Conservation (phyloP, 2,797 vertebrate species). For the Hoplostethus mediterraneus region DNA sequence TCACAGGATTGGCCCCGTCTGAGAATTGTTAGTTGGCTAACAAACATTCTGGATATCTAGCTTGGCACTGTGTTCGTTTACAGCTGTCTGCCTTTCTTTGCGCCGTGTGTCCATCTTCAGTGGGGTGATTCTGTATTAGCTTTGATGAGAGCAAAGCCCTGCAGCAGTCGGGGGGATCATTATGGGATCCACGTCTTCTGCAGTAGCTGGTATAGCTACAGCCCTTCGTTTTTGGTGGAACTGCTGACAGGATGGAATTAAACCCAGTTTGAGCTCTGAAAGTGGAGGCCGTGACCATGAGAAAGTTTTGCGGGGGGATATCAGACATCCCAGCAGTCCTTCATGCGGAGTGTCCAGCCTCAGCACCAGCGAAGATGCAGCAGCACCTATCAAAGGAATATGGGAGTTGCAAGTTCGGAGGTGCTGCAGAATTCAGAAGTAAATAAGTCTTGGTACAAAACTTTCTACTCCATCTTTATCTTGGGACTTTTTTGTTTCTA, state of each 20-base stretch:
- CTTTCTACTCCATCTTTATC: too few species aligned
- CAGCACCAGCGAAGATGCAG: slow-evolving; percentile 29
- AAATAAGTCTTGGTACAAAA: too few species aligned
- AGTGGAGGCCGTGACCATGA: slow-evolving; percentile 58
- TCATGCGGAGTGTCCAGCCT: slow-evolving; percentile 24
- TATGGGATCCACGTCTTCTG: slow-evolving; percentile 59
- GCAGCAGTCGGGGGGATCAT: slow-evolving; percentile 59
- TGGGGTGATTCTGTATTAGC: slow-evolving; percentile 40
- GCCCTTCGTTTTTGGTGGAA: slow-evolving; percentile 28
- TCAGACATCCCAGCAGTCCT: slow-evolving; percentile 36
- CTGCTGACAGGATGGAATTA: slow-evolving; percentile 63
- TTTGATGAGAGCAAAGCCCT: slow-evolving; percentile 66
- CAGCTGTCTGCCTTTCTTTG: slow-evolving; percentile 50
- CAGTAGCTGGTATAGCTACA: slow-evolving; percentile 49
- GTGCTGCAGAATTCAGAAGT: slow-evolving; percentile 10
- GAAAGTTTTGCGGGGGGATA: slow-evolving; percentile 21
- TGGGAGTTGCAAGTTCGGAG: slow-evolving; percentile 8
- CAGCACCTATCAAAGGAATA: slow-evolving; percentile 38
- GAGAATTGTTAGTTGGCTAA: slow-evolving; percentile 12
- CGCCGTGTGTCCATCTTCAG: slow-evolving; percentile 41
- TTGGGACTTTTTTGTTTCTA: neutral
- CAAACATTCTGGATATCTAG: slow-evolving; percentile 10
- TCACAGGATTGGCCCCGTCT: slow-evolving; percentile 30
- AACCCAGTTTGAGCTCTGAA: slow-evolving; percentile 51
- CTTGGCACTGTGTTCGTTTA: slow-evolving; percentile 23